phyloP scores from a whole-genome alignment of 2,797 vertebrate genomes.

The Triplophysa yarkandensis region DNA sequence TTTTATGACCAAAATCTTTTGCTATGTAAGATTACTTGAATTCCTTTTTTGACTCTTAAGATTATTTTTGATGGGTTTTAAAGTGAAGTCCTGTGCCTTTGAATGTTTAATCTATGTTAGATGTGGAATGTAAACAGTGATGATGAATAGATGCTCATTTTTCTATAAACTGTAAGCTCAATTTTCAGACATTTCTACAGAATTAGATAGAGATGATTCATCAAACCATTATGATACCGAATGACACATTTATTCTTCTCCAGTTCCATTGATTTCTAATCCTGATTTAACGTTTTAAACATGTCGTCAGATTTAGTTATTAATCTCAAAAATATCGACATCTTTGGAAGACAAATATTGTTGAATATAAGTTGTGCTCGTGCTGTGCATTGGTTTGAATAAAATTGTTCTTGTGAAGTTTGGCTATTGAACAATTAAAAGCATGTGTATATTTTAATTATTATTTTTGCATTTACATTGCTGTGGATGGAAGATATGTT shows the following conservation, averaged over 20 bases:
- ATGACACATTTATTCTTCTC: constrained; percentile 44
- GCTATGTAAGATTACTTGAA: constrained; percentile 86
- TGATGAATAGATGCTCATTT: constrained; percentile 77
- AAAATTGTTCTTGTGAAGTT: constrained; percentile 58
- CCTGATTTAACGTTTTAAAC: constrained; percentile 20
- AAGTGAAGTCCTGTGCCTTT: constrained; percentile 89
- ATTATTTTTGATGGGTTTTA: constrained; percentile 73
- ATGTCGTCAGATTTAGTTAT: constrained; percentile 43
- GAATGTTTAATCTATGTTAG: constrained; percentile 81
- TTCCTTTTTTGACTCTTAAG: constrained; percentile 73
- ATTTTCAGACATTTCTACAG: constrained; percentile 80
- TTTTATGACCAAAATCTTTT: constrained; percentile 60
- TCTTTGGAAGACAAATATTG: constrained; percentile 56
- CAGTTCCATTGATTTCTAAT: constrained; percentile 20
- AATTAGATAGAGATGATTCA: constrained; percentile 78
- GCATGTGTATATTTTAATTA: too few species aligned
- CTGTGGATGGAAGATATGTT: too few species aligned
- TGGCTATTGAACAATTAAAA: constrained; percentile 20
- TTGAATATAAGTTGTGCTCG: constrained; percentile 61
- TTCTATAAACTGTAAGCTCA: constrained; percentile 74
- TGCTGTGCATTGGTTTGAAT: constrained; percentile 61
- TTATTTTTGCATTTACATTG: too few species aligned
- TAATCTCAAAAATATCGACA: constrained; percentile 48
- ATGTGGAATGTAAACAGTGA: constrained; percentile 83
- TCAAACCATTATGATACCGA: constrained; percentile 60